Evolutionary conservation across 2,797 vertebrate genomes (phyloP).

Genomic region (Merluccius polli): DNA sequence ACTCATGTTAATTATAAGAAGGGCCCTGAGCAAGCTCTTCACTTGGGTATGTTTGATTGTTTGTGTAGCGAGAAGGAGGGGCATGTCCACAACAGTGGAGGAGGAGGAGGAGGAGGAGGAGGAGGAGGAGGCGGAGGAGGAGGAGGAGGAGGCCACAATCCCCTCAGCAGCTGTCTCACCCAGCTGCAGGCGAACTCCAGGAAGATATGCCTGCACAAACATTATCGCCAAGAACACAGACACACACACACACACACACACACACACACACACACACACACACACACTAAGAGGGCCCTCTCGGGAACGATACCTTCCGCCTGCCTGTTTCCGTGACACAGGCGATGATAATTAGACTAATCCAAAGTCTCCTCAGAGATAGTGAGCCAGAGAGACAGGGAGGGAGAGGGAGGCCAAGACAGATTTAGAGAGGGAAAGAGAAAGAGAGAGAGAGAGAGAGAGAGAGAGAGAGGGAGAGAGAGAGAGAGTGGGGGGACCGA

Average conservation of each 20-base stretch:
- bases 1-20: slow-evolving; percentile 60
- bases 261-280: slow-evolving; percentile 7
- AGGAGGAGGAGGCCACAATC: slow-evolving; percentile 44
- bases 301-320: slow-evolving; percentile 55
- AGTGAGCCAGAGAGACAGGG: background rate
- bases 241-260: background rate
- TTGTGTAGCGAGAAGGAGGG: slow-evolving; percentile 41
- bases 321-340: slow-evolving; percentile 57
- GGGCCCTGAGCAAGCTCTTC: slow-evolving; percentile 45
- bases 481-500: slow-evolving; percentile 15
- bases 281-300: slow-evolving; percentile 41
- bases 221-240: slow-evolving; percentile 41
- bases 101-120: slow-evolving; percentile 43
- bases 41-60: slow-evolving; percentile 47
- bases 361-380: slow-evolving; percentile 64
- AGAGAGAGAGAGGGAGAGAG: background rate
- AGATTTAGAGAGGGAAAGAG: too few relatives aligned
- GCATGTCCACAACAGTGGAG: slow-evolving; percentile 27
- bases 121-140: slow-evolving; percentile 29
- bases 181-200: slow-evolving; percentile 67
- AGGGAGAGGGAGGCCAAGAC: background rate
- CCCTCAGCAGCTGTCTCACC: slow-evolving; percentile 65
- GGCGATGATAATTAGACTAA: slow-evolving; percentile 68
- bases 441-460: slow-evolving; percentile 19
- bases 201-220: slow-evolving; percentile 45